A percentile compares a stretch with the other conserved stretches of the same genome.
Conservation (phyloP, 2,797 vertebrate genomes). For the Myotis planiceps region DNA sequence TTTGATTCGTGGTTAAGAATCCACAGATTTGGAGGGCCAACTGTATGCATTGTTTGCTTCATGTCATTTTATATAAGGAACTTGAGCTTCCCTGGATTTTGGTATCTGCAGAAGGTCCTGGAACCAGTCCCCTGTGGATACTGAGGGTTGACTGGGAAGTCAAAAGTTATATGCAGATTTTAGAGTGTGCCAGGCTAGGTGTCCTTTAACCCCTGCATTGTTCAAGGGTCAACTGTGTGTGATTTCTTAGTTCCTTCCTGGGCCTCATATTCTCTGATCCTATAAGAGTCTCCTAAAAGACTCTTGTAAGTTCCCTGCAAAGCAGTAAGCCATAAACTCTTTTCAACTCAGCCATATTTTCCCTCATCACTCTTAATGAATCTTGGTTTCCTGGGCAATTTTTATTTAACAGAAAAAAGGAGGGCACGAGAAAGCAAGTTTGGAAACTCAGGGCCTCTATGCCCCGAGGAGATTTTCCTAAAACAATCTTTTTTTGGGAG, state of each 20-base stretch:
- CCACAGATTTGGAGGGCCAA: neutral
- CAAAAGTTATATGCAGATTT: neutral
- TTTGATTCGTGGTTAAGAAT: neutral
- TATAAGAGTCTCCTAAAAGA: neutral
- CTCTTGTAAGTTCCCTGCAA: neutral
- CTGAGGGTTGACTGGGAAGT: neutral
- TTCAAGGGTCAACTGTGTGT: neutral
- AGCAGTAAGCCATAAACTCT: slow-evolving; percentile 10
- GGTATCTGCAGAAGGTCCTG: neutral
- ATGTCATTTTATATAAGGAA: neutral
- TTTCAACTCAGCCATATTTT: slow-evolving; percentile 50
- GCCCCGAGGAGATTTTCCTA: slow-evolving; percentile 88
- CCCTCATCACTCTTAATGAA: slow-evolving; percentile 52
- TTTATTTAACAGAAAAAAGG: slow-evolving; percentile 71
- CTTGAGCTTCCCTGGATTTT: neutral
- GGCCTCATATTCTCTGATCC: neutral
- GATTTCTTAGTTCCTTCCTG: neutral
- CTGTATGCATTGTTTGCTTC: neutral
- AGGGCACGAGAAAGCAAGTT: slow-evolving; percentile 65
- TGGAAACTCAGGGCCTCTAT: slow-evolving; percentile 68
- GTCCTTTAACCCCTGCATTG: neutral
- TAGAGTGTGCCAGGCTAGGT: neutral
- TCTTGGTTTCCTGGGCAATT: slow-evolving; percentile 75
- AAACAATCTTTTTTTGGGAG: slow-evolving; percentile 81
- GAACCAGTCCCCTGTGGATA: neutral